phyloP scores from a whole-genome alignment of 1,140 invertebrate species.

The Sipha flava region DNA sequence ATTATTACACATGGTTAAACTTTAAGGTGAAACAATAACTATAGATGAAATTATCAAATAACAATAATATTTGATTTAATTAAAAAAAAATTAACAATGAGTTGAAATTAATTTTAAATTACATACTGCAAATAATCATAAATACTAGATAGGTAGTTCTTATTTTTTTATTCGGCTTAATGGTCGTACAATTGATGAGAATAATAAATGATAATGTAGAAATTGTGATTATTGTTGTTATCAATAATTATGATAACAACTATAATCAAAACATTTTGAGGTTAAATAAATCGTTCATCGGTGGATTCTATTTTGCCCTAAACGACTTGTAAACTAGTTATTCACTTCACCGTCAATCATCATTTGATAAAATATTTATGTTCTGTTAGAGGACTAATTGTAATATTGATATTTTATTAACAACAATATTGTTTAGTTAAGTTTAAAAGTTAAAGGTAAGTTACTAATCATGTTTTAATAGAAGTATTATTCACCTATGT shows the following conservation, averaged over 20 bases:
- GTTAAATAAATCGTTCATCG: neutral
- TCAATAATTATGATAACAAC: neutral
- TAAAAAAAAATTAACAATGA: neutral
- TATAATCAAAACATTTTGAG: neutral
- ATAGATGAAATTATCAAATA: neutral
- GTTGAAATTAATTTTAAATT: no score
- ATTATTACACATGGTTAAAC: constrained; percentile 4
- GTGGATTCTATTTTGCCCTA: neutral
- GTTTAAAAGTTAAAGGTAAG: neutral
- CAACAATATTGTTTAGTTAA: no score
- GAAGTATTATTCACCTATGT: neutral
- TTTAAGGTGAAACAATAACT: neutral
- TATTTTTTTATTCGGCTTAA: no score
- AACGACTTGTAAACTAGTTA: neutral
- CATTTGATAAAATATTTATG: neutral
- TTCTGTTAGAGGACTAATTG: no score
- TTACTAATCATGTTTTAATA: neutral
- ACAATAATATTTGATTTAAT: neutral
- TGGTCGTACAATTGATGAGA: no score
- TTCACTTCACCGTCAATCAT: neutral
- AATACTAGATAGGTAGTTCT: no score
- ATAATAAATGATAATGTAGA: neutral
- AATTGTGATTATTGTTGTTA: neutral
- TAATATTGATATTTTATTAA: no score
- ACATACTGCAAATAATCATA: no score